Evolutionary conservation across 2,797 vertebrate genomes (phyloP).

Genomic region (Ctenosaura bakeri): DNA sequence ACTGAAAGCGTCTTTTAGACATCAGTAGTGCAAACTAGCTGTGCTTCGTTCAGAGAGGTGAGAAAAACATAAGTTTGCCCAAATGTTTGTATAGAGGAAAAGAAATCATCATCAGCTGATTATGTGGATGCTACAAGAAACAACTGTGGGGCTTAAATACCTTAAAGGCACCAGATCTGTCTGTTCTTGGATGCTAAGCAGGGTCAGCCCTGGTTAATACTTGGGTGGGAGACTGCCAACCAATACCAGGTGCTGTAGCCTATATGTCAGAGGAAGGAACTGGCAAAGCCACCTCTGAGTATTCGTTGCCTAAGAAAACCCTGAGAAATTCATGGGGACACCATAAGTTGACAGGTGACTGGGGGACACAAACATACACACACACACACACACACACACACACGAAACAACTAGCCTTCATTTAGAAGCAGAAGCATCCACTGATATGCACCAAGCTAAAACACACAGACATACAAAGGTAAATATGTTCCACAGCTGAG

Average conservation of each 20-base stretch:
- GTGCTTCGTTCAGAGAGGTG: background rate
- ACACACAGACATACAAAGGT: background rate
- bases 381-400: too few species aligned
- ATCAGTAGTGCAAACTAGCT: background rate
- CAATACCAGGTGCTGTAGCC: too few species aligned
- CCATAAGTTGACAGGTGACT: too few species aligned
- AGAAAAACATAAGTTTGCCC: background rate
- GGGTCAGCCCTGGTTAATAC: too few species aligned
- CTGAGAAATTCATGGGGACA: too few species aligned
- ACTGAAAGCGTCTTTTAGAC: background rate
- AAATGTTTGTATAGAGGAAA: background rate
- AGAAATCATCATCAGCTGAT: background rate
- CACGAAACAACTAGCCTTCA: too few species aligned
- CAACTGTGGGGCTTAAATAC: background rate
- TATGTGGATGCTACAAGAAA: constrained; percentile 17
- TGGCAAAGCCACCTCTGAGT: too few species aligned
- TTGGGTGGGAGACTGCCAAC: too few species aligned
- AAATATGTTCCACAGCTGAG: constrained; percentile 33
- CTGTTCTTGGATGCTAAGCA: too few species aligned
- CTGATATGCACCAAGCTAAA: constrained; percentile 21
- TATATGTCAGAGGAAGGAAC: too few species aligned
- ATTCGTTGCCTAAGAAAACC: background rate
- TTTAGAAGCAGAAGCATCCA: background rate
- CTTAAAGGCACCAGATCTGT: too few species aligned
- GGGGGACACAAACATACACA: too few species aligned